A percentile compares a stretch with the other conserved stretches of the same genome.
These are phyloP conservation scores for Astropecten irregularis DNA, from an alignment of 53 echinoderm and acorn worm species.

Conservation along the genomic window DNA sequence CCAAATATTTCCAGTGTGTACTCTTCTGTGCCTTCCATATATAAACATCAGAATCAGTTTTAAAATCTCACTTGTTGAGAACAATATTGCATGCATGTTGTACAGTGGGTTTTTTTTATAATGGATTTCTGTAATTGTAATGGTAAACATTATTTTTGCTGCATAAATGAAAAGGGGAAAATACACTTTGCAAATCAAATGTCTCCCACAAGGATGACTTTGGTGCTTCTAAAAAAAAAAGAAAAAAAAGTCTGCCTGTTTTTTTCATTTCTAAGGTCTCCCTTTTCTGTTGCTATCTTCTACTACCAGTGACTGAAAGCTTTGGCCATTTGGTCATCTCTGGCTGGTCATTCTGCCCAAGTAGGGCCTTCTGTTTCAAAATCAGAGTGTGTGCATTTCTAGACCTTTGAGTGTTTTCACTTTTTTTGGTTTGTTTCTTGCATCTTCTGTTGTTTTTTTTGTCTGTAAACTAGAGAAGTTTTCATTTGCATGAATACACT, in stretches of 20 bases:
- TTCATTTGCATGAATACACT: constrained; percentile 45
- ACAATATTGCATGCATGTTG: constrained; percentile 33
- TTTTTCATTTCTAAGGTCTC: constrained; percentile 36
- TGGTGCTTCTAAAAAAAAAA: constrained; percentile 47
- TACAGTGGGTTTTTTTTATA: neutral
- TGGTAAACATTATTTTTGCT: constrained; percentile 17
- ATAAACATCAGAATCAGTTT: no score
- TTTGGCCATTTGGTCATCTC: no score
- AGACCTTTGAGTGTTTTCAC: neutral
- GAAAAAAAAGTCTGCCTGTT: constrained; percentile 6
- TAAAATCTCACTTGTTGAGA: neutral
- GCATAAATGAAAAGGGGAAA: constrained; percentile 26
- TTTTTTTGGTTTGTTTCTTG: neutral
- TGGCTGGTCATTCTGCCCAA: no score
- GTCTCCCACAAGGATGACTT: constrained; percentile 48
- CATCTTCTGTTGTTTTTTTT: constrained; percentile 2
- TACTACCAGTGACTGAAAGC: neutral
- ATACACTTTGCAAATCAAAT: constrained; percentile 43
- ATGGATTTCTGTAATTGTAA: constrained; percentile 33
- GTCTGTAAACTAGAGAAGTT: neutral
- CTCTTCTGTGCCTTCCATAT: neutral
- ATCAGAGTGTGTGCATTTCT: no score
- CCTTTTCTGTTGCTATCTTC: neutral
- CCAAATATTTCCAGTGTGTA: constrained; percentile 1
- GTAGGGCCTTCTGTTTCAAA: no score